Evolutionary conservation across 2,888 invertebrate genomes (phyloP), one percentile per base, ranked within the genome.

Genomic region (Microchrysa polita): DNA sequence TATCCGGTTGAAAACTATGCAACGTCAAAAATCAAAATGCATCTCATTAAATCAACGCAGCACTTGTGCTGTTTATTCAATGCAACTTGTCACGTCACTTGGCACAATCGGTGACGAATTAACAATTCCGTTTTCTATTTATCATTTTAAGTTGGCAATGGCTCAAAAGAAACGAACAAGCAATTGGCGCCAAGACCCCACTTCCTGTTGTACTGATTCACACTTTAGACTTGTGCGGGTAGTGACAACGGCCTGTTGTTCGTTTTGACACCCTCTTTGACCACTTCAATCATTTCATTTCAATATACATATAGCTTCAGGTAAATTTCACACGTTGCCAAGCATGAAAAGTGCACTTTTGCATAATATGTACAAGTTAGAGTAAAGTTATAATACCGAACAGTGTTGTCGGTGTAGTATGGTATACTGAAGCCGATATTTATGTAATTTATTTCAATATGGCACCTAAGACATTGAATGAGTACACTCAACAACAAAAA

Each of bases 301-400:
- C n/a, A n/a, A n/a, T n/a, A n/a, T n/a, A n/a, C n/a, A n/a, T n/a
- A 22, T 52, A 16, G 52, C 55, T 69, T 55, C 69, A 69, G 69
- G 69, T 69, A 55, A 55, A 57, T 27, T 57, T 69, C n/a, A 34
- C 34, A 69, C 57, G 69, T 7, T 69, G 69, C 69, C 69, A 69
- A 69, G 20, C 42, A 55, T 14, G 52, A 23, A 20, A 48, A 10
- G 44, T 48, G 48, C 65, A 48, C 22, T 48, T 61, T 7, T 22
- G 48, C 60, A 55, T 55, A 20, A 34, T 40, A 10, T n/a, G n/a
- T 9, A 2, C 12, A n/a, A 34, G n/a, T 16, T n/a, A 5, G 16
- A 20, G 16, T 5, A 61, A 42, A 10, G 34, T 5, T 34, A 10
- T 2, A n/a, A 34, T 10, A 7, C n/a, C 2, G 42, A 9, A 23